Evolutionary conservation across 2,113 vertebrate genomes (phyloP).

Genomic region (Psephotus haematonotus): DNA sequence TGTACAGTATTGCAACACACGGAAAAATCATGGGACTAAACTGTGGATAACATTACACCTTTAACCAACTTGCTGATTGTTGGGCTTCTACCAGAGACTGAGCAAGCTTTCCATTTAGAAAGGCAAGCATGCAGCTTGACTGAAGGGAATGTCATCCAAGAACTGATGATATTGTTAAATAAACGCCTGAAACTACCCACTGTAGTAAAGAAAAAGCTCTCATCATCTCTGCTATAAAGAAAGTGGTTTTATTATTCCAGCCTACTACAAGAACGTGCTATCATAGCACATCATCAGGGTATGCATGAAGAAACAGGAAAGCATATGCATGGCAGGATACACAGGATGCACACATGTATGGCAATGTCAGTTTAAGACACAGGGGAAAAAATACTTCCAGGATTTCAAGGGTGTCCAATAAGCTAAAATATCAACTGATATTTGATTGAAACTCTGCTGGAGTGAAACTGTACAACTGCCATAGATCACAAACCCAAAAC

Average conservation of each 20-base stretch:
- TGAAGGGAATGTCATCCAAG: conserved; percentile 27
- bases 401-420: not conserved
- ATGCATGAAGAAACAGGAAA: not conserved
- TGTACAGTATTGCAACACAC: not conserved
- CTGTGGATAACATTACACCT: not conserved
- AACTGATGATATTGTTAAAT: conserved; percentile 3
- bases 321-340: not conserved
- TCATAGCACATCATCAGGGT: not conserved
- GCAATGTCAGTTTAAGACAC: not conserved
- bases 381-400: not conserved
- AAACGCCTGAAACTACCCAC: not conserved
- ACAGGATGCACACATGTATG: not conserved
- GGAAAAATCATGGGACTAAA: not conserved
- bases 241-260: not conserved
- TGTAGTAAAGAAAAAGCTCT: not conserved
- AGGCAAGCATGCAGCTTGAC: not conserved
- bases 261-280: not conserved
- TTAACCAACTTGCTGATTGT: not conserved
- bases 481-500: not conserved
- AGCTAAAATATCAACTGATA: not conserved
- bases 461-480: not conserved
- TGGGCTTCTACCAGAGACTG: not conserved
- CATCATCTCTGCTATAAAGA: not conserved
- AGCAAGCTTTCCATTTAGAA: conserved; percentile 14
- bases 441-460: conserved; percentile 7